Evolutionary conservation across 2,113 vertebrate species (phyloP), one percentile per base, ranked within the genome.

Genomic region (Clarias magur): DNA sequence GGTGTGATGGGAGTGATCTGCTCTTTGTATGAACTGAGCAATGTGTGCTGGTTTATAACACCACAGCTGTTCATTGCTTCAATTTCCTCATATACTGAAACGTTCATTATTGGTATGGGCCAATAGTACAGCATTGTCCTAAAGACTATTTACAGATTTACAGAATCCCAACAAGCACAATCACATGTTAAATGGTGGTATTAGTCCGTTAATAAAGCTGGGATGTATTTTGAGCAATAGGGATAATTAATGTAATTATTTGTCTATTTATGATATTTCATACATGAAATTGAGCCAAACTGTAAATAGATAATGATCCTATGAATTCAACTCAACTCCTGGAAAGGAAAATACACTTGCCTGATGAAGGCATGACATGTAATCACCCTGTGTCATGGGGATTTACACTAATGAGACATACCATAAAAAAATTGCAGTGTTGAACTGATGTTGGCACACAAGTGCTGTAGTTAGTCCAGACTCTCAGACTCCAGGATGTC

Each of bases 401-500:
- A 59, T 78, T 73, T 60, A 82, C 63, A 25, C 54, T 87, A 82
- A 87, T 82, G 19, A 82, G 78, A 80, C 76, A 86, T 80, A 42
- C 25, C 68, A 82, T 82, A 75, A 82, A 82, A 82, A 82, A 82
- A 75, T 68, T 68, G 16, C 53, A n/a, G 68, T 62, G 80, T 75
- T 23, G 56, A 38, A 82, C 80, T 54, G 34, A 86, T 57, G 63
- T 73, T 70, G 65, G 85, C 25, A 59, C 15, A 73, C n/a, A 82
- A 34, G 19, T 42, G 79, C 56, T 34, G 38, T 82, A 82, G 67
- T 65, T 23, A 75, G 70, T 19, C 85, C 82, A 88, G 87, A 90
- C 87, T 80, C 57, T 80, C 62, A 68, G 89, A 79, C 87, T 87
- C 82, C 82, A 82, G 83, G 83, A 84, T 62, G 57, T 75, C 34